Percentiles rank a stretch among this genome's conserved stretches.
These are phyloP conservation scores for Gnathonemus echidnorhynchus DNA, from an alignment of 2,113 vertebrate species.

Conservation along the genomic window DNA sequence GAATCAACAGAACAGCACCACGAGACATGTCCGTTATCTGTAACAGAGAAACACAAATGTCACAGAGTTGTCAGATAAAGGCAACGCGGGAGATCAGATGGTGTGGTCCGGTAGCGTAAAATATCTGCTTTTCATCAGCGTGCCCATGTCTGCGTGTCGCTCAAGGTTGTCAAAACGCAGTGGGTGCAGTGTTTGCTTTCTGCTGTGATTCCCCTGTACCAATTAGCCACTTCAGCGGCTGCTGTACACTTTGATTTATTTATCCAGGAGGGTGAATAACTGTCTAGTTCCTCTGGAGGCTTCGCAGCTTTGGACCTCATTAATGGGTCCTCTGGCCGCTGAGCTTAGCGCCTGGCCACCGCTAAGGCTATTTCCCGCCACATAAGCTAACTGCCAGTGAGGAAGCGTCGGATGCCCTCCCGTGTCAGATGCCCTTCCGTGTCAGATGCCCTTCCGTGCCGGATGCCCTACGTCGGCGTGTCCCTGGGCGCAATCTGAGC, in stretches of 20 bases:
- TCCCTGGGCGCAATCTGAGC: background rate
- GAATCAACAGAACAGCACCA: background rate
- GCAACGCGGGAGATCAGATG: background rate
- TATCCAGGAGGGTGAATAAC: slow-evolving; percentile 56
- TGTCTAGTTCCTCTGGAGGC: slow-evolving; percentile 42
- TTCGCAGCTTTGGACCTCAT: slow-evolving; percentile 60
- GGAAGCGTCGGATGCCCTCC: slow-evolving; percentile 52
- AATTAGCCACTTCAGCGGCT: slow-evolving; percentile 71
- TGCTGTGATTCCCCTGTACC: slow-evolving; percentile 52
- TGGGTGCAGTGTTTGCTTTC: slow-evolving; percentile 66
- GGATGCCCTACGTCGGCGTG: slow-evolving; percentile 34
- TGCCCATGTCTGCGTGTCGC: slow-evolving; percentile 42
- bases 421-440: slow-evolving; percentile 37
- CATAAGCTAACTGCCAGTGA: slow-evolving; percentile 49
- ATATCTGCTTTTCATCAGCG: slow-evolving; percentile 16
- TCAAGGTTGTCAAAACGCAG: slow-evolving; percentile 64
- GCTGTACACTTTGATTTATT: slow-evolving; percentile 69
- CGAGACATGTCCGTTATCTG: background rate
- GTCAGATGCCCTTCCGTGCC: slow-evolving; percentile 33
- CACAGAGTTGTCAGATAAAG: background rate
- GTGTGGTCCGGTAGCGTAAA: background rate
- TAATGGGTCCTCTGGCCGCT: slow-evolving; percentile 52
- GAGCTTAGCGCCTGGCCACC: slow-evolving; percentile 52
- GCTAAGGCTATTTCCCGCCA: slow-evolving; percentile 59
- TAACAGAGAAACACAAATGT: background rate